These are phyloP conservation scores for Ctenomys sociabilis DNA, from an alignment of 2,113 vertebrate species.

Conservation along the genomic window DNA sequence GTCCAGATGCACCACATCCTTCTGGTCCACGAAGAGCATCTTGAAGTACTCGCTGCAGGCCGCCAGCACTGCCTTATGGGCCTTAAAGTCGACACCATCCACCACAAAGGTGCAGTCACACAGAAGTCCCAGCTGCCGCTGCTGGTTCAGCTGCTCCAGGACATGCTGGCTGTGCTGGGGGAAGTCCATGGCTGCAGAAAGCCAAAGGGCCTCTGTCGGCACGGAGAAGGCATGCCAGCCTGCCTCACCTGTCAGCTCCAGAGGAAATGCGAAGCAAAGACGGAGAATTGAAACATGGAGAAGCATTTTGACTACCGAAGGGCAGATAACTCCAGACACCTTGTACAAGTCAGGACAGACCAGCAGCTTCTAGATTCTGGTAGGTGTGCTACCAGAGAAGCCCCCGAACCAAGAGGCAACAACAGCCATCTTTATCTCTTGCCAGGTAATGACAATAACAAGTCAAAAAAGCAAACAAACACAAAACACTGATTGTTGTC, in stretches of 20 bases:
- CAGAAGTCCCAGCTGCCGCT: slow-evolving; percentile 94
- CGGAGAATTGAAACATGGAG: neutral
- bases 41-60: slow-evolving; percentile 98
- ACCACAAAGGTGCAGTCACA: slow-evolving; percentile 99
- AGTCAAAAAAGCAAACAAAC: neutral
- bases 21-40: slow-evolving; percentile 97
- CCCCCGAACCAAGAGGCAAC: neutral
- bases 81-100: slow-evolving; percentile 97
- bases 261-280: neutral
- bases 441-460: neutral
- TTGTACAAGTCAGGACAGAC: neutral
- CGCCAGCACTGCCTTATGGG: slow-evolving; percentile 96
- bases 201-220: slow-evolving; percentile 9
- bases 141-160: slow-evolving; percentile 96
- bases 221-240: rapidly evolving
- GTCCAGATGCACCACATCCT: slow-evolving; percentile 97
- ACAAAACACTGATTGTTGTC: neutral
- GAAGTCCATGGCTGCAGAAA: slow-evolving; percentile 93
- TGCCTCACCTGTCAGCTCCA: rapidly evolving
- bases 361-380: neutral
- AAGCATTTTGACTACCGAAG: neutral
- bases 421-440: neutral
- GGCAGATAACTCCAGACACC: no score
- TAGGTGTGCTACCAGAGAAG: neutral
- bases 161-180: slow-evolving; percentile 97